phyloP scores from a whole-genome alignment of 2,797 vertebrate genomes.

The Sphaeramia orbicularis region DNA sequence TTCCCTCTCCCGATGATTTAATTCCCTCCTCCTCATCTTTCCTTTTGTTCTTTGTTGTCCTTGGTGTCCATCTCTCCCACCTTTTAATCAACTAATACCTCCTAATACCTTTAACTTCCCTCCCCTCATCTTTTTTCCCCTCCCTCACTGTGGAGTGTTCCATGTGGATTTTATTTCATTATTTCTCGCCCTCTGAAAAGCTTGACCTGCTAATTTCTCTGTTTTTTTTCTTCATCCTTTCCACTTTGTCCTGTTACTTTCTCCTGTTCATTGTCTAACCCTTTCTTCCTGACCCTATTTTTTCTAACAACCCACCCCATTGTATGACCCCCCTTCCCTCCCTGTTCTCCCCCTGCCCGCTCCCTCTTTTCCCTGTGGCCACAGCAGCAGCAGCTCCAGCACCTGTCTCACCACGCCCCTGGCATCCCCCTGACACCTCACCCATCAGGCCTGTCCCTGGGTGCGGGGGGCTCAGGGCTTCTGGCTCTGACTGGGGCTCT shows the following conservation, averaged over 20 bases:
- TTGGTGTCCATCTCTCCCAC: slow-evolving; percentile 41
- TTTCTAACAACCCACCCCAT: slow-evolving; percentile 47
- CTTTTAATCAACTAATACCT: slow-evolving; percentile 53
- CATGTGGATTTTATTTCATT: slow-evolving; percentile 45
- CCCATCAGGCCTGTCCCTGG: slow-evolving; percentile 86
- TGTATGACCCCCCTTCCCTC: slow-evolving; percentile 12
- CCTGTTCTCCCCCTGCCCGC: slow-evolving; percentile 4
- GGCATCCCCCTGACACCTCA: slow-evolving; percentile 89
- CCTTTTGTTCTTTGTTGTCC: slow-evolving; percentile 8
- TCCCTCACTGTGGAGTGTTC: slow-evolving; percentile 46
- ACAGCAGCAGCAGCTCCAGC: slow-evolving; percentile 98
- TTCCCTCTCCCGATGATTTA: slow-evolving; percentile 18
- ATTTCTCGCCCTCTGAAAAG: slow-evolving; percentile 6
- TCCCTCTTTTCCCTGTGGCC: slow-evolving; percentile 66
- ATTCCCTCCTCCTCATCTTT: slow-evolving; percentile 22
- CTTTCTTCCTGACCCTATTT: slow-evolving; percentile 12
- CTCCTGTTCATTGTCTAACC: slow-evolving; percentile 15
- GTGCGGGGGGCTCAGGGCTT: slow-evolving; percentile 84
- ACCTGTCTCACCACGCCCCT: slow-evolving; percentile 92
- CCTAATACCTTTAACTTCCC: slow-evolving; percentile 45
- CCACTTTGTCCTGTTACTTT: slow-evolving; percentile 4
- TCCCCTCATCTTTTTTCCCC: slow-evolving; percentile 46
- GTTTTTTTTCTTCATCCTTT: not conserved
- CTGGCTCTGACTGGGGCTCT: slow-evolving; percentile 89
- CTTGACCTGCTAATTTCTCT: slow-evolving; percentile 1